Percentiles rank a stretch among this genome's conserved stretches.
Conservation (phyloP, 2,113 vertebrate genomes). For the Sakesphorus luctuosus region DNA sequence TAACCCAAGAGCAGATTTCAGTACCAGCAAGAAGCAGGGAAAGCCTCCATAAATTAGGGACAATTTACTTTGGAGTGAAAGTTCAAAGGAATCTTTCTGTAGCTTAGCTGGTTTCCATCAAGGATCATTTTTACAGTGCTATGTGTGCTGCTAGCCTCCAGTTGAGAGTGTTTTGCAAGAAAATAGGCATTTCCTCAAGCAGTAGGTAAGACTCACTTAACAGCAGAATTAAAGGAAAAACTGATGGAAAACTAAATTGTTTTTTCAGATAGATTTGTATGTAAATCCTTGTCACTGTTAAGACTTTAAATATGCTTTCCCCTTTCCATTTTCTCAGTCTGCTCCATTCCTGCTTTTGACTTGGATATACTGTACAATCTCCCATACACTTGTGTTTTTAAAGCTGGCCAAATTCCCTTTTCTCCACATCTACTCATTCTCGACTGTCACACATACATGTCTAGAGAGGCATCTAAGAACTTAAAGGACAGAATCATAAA, state of each 20-base stretch:
- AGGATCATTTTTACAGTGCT: constrained; percentile 2
- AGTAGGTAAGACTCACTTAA: background rate
- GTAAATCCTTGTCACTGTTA: background rate
- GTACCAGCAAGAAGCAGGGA: background rate
- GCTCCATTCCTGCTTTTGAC: background rate
- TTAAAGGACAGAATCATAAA: constrained; percentile 7
- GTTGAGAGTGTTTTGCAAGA: background rate
- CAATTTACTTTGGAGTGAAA: background rate
- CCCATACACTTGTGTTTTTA: background rate
- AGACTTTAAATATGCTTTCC: background rate
- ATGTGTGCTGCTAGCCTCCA: background rate
- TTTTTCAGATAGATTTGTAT: background rate
- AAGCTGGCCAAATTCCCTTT: background rate
- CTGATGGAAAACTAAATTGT: background rate
- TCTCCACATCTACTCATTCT: background rate
- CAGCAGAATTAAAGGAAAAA: constrained; percentile 8
- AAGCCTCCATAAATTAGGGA: background rate
- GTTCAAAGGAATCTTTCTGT: constrained; percentile 7
- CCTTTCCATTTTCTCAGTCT: background rate
- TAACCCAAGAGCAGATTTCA: background rate
- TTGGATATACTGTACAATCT: background rate
- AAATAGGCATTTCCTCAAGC: background rate
- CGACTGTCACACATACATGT: background rate
- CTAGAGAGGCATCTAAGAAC: constrained; percentile 21
- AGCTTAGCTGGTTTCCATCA: constrained; percentile 23